These are phyloP conservation scores for Saturnia pavonia DNA, from an alignment of 2,888 invertebrate genomes.

Conservation along the genomic window DNA sequence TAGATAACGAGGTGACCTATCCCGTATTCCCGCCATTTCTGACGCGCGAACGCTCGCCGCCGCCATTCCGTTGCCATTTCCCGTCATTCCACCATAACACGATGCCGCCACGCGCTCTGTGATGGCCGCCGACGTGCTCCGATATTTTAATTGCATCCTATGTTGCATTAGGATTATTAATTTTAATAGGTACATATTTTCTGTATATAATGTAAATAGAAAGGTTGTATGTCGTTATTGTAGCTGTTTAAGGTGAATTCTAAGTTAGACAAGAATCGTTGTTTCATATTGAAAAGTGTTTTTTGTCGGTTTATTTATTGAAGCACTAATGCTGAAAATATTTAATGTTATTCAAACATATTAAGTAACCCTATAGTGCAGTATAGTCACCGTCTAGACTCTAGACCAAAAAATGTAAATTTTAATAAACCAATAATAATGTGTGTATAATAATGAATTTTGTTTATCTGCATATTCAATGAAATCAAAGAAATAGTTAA, in stretches of 20 bases:
- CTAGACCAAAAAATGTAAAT: not conserved
- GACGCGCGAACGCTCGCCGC: conserved; percentile 1
- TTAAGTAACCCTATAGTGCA: too few species aligned
- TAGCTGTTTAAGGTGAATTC: not conserved
- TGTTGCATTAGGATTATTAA: conserved; percentile 6
- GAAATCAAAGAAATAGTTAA: not conserved
- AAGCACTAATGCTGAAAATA: too few species aligned
- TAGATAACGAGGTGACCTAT: conserved; percentile 11
- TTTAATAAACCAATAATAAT: not conserved
- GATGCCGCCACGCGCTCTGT: conserved; percentile 7
- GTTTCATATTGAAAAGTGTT: not conserved
- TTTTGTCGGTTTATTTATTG: not conserved
- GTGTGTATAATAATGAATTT: not conserved
- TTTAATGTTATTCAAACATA: too few species aligned
- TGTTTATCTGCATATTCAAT: not conserved
- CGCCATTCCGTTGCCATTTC: conserved; percentile 8
- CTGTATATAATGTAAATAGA: not conserved
- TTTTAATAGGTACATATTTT: not conserved
- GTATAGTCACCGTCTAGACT: too few species aligned
- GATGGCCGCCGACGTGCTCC: conserved; percentile 1
- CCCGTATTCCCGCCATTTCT: conserved; percentile 13
- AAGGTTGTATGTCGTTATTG: not conserved
- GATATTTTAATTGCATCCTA: conserved; percentile 1
- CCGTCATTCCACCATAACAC: conserved; percentile 1
- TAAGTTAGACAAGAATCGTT: not conserved